Base-by-base conservation (phyloP, 2,888 invertebrate genomes). In the Orthosia gracilis region DNA sequence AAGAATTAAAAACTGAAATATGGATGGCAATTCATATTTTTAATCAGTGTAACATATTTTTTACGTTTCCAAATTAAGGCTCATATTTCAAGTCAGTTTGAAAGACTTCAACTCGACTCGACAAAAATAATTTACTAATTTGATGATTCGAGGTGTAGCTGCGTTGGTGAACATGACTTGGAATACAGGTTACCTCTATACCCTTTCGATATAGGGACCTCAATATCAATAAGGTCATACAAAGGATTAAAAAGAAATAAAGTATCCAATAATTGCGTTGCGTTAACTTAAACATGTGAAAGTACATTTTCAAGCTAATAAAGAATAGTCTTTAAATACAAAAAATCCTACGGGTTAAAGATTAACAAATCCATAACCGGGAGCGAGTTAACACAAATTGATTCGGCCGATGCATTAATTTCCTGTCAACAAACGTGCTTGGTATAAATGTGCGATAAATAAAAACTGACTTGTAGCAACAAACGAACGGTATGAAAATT, bases 401-500 rank as follows among this genome's bases (percentile, higher is more conserved):
- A 80, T 83, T 87, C 79, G 65, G 76, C 67, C 69, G 90, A 90
- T 93, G 94, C 93, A 94, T 94, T 96, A 95, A 96, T 96, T 94
- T 96, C 96, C 96, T 95, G 94, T 91, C 92, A 93, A 91, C 91
- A 91, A 90, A 91, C 90, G 91, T 88, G 85, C 91, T 87, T 86
- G 88, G 90, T 93, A 87, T 89, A 94, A 94, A 92, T 89, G 91
- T 87, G 86, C 92, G 90, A 93, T 92, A 94, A 93, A 93, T 93
- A 94, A 94, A 93, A 94, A 91, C 88, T 88, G 87, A 88, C 83
- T 91, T 91, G 90, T 89, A 92, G 91, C 92, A 93, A 93, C 94
- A 93, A 93, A 93, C 92, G 93, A 93, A 93, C 92, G 90, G 90
- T 93, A 95, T 94, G 94, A 94, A 96, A 95, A 95, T 95, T 95